phyloP scores from a whole-genome alignment of 2,888 invertebrate genomes.

The Julus scanicus region DNA sequence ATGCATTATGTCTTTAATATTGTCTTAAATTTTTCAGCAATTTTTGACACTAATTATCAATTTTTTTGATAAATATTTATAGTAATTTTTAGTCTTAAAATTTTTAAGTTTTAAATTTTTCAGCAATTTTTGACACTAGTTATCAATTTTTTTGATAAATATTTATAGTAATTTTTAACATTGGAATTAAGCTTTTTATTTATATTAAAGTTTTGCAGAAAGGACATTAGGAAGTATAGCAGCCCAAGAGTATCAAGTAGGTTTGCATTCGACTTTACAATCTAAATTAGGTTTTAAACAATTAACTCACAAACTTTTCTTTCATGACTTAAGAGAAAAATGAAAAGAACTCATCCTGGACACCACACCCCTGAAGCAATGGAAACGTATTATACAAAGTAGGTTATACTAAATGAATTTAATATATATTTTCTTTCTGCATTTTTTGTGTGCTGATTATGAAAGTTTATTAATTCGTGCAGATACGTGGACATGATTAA shows the following conservation, averaged over 20 bases:
- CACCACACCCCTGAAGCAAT: constrained; percentile 70
- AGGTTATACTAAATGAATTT: too few species aligned
- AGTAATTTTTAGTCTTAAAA: too few species aligned
- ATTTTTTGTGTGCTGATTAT: background rate
- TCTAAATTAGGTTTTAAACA: background rate
- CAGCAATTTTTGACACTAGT: too few species aligned
- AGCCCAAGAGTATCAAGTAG: constrained; percentile 72
- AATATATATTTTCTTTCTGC: too few species aligned
- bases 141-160: too few species aligned
- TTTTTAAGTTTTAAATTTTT: too few species aligned
- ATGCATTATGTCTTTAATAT: too few species aligned
- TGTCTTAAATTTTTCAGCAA: too few species aligned
- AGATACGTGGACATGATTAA: background rate
- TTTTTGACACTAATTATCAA: too few species aligned
- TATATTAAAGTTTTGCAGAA: constrained; percentile 48
- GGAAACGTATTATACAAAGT: constrained; percentile 69
- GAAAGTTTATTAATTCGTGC: background rate
- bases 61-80: too few species aligned
- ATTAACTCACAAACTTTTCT: constrained; percentile 31
- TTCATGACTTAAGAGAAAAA: constrained; percentile 68
- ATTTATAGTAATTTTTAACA: too few species aligned
- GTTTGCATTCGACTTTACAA: background rate
- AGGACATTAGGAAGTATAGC: constrained; percentile 77
- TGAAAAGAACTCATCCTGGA: constrained; percentile 74
- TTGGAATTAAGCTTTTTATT: too few species aligned